phyloP scores from a whole-genome alignment of 2,888 invertebrate species.

The Phrixothrix hirtus region DNA sequence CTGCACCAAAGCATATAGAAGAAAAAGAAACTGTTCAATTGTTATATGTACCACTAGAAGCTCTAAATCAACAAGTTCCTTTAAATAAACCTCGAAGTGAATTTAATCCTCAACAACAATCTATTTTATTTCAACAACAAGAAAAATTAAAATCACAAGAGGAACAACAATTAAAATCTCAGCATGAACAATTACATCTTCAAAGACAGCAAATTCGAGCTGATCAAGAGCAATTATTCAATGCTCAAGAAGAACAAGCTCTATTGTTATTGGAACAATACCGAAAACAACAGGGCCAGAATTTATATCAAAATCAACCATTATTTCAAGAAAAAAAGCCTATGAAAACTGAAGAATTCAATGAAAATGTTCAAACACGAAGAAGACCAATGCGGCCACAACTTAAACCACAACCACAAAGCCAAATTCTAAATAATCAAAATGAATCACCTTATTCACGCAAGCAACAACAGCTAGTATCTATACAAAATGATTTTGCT shows the following conservation, averaged over 20 bases:
- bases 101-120: slow-evolving; percentile 1
- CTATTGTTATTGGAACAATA: slow-evolving; percentile 45
- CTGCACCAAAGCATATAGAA: slow-evolving; percentile 40
- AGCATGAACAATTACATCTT: slow-evolving; percentile 1
- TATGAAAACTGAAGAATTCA: not conserved
- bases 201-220: not conserved
- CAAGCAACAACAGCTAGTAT: slow-evolving; percentile 43
- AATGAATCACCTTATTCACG: slow-evolving; percentile 8
- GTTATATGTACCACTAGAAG: slow-evolving; percentile 69
- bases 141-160: not conserved
- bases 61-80: not conserved
- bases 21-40: slow-evolving; percentile 71
- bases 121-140: slow-evolving; percentile 1
- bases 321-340: slow-evolving; percentile 1
- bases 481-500: slow-evolving; percentile 54
- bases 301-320: not conserved
- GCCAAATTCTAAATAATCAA: not conserved
- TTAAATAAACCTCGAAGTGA: not conserved
- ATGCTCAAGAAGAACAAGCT: slow-evolving; percentile 16
- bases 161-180: not conserved
- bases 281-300: no score
- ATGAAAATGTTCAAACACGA: slow-evolving; percentile 16
- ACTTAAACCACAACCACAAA: slow-evolving; percentile 13
- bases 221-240: not conserved
- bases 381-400: slow-evolving; percentile 15